Percentiles rank a stretch among this genome's conserved stretches.
Conservation (phyloP, 1,140 invertebrate genomes). For the Acromyrmex heyeri region DNA sequence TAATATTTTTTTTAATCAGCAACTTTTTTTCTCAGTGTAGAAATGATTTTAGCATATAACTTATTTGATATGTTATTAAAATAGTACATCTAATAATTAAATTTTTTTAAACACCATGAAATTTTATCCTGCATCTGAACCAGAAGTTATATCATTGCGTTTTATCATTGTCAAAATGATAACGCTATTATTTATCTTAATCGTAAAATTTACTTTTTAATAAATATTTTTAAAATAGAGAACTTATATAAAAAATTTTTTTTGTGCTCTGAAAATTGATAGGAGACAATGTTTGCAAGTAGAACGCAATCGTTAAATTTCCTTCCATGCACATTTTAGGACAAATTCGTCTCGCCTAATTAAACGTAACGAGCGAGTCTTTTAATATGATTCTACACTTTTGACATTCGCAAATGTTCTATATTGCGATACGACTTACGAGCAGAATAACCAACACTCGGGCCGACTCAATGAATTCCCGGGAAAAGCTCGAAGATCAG, state of each 20-base stretch:
- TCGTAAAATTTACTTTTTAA: background rate
- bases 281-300: background rate
- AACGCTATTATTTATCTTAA: background rate
- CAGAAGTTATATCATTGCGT: background rate
- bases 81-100: background rate
- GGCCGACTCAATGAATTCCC: constrained; percentile 37
- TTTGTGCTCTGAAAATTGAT: background rate
- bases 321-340: background rate
- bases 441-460: constrained; percentile 13
- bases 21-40: no score
- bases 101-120: background rate
- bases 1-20: no score
- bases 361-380: constrained; percentile 37
- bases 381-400: constrained; percentile 50
- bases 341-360: constrained; percentile 53
- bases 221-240: background rate
- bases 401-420: background rate
- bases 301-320: constrained; percentile 9
- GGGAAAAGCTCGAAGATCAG: constrained; percentile 52
- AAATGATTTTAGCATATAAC: background rate
- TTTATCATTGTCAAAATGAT: background rate
- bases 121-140: background rate
- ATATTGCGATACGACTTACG: constrained; percentile 11
- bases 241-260: background rate
- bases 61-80: background rate